Evolutionary conservation across 2,797 vertebrate genomes (phyloP).

Genomic region (Hippopotamyrus pictus): DNA sequence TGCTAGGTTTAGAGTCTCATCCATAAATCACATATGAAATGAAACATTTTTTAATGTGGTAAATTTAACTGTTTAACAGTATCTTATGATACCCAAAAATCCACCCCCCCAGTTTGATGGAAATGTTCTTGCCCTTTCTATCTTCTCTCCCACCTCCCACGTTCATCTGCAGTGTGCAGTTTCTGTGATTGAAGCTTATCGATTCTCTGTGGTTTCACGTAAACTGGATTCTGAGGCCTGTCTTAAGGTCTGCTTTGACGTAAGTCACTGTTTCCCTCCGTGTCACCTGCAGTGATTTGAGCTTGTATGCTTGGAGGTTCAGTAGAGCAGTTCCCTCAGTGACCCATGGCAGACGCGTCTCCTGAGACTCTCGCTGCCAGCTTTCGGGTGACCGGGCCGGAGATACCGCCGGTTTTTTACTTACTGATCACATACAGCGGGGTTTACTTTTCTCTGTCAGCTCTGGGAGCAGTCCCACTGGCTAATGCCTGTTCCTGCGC

Average conservation of each 20-base stretch:
- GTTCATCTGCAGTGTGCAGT: not conserved
- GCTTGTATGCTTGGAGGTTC: not conserved
- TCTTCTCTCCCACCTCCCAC: not conserved
- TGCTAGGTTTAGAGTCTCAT: not conserved
- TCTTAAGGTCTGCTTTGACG: not conserved
- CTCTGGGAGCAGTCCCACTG: not conserved
- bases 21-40: not conserved
- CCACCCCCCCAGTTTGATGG: not conserved
- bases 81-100: not conserved
- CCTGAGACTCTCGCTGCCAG: not conserved
- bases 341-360: not conserved
- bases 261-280: not conserved
- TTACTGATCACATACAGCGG: not conserved
- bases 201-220: not conserved
- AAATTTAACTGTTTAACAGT: not conserved
- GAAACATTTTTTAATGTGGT: not conserved
- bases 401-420: not conserved
- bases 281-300: not conserved
- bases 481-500: not conserved
- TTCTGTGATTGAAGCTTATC: not conserved
- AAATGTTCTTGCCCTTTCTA: not conserved
- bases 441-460: not conserved
- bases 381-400: not conserved
- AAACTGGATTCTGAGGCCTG: not conserved
- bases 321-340: not conserved